phyloP scores from a whole-genome alignment of 2,888 invertebrate genomes.

The Stratiomys singularior region DNA sequence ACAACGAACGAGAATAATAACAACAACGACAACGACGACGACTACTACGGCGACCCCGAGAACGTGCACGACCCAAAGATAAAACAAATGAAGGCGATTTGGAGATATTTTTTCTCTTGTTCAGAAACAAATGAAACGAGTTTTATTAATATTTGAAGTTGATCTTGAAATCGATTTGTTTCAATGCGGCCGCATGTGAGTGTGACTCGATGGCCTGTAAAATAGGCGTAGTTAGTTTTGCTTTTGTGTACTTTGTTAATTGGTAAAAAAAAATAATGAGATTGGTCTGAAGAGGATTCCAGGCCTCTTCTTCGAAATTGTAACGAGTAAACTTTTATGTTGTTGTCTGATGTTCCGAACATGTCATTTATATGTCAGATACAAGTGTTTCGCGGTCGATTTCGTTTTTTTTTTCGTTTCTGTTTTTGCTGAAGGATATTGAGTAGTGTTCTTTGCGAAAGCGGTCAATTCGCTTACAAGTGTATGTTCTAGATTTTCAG shows the following conservation, averaged over 20 bases:
- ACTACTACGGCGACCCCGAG: no score
- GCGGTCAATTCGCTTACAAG: neutral
- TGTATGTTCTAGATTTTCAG: neutral
- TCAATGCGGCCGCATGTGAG: constrained; percentile 3
- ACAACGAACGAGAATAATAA: neutral
- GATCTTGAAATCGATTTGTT: constrained; percentile 23
- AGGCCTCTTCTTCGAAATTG: neutral
- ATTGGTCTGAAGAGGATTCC: no score
- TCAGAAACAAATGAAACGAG: constrained; percentile 4
- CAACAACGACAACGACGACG: neutral
- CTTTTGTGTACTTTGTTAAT: constrained; percentile 11
- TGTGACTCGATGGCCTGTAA: neutral
- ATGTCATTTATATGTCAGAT: neutral
- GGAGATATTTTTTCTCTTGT: constrained; percentile 16
- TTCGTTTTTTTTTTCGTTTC: neutral
- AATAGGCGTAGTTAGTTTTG: constrained; percentile 5
- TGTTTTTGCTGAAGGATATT: neutral
- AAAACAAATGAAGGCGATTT: constrained; percentile 20
- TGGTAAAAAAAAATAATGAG: neutral
- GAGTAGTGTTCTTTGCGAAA: neutral
- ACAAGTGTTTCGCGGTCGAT: neutral
- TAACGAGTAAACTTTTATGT: neutral
- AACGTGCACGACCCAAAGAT: neutral
- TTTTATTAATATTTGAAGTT: constrained; percentile 32
- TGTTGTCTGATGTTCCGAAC: neutral